These are phyloP conservation scores for Synaphobranchus kaupii DNA, from an alignment of 2,797 vertebrate genomes.

Conservation along the genomic window DNA sequence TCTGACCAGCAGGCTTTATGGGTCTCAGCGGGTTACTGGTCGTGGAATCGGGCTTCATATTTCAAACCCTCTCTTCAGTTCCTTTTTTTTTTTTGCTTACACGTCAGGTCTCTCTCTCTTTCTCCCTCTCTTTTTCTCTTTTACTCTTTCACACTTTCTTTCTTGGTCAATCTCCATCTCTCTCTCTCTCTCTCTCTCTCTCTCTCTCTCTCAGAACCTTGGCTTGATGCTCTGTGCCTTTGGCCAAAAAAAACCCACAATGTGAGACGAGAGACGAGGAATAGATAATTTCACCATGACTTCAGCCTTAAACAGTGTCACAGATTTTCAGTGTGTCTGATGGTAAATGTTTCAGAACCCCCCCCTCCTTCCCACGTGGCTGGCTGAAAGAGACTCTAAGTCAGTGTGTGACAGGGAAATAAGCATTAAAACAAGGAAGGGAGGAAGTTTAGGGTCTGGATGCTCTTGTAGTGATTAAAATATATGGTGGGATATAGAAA, in stretches of 20 bases:
- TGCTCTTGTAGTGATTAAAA: neutral
- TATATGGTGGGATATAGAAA: neutral
- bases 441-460: neutral
- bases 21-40: slow-evolving; percentile 29
- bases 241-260: neutral
- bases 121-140: neutral
- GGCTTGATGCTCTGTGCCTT: too few relatives aligned
- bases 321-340: neutral
- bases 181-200: too few relatives aligned
- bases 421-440: neutral
- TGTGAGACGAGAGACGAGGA: neutral
- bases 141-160: neutral
- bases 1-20: slow-evolving; percentile 26
- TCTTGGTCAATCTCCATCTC: neutral
- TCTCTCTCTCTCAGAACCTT: neutral
- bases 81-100: slow-evolving; percentile 6
- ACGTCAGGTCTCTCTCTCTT: slow-evolving; percentile 35
- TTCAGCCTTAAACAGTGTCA: neutral
- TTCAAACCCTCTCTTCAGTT: slow-evolving; percentile 20
- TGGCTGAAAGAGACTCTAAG: neutral
- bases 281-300: neutral
- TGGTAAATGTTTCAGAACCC: neutral
- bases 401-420: neutral
- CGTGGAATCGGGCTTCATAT: slow-evolving; percentile 10
- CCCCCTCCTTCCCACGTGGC: neutral